These are phyloP conservation scores for Leptinotarsa juncta DNA, from an alignment of 2,888 invertebrate genomes.

Conservation along the genomic window DNA sequence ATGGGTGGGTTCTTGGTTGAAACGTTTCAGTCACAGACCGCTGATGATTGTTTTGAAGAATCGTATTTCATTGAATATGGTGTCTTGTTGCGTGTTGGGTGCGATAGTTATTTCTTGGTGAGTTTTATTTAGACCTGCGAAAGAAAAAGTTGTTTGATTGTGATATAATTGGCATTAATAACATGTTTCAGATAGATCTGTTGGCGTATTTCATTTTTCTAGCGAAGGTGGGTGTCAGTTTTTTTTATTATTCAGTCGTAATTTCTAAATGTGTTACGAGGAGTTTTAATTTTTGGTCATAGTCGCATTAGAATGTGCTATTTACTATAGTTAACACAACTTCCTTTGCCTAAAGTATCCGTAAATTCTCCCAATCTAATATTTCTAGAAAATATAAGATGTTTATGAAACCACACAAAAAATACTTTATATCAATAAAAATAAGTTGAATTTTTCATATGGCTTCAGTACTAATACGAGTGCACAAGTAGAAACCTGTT, in stretches of 20 bases:
- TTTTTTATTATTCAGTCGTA: neutral
- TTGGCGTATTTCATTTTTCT: constrained; percentile 31
- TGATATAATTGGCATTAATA: constrained; percentile 7
- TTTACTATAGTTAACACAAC: too few relatives aligned
- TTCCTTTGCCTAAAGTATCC: too few relatives aligned
- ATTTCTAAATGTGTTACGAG: neutral
- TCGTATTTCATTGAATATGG: constrained; percentile 30
- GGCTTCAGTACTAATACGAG: too few relatives aligned
- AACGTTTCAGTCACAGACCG: constrained; percentile 41
- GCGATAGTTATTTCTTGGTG: constrained; percentile 6
- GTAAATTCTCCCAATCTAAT: too few relatives aligned
- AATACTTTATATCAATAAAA: too few relatives aligned
- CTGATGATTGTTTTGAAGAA: constrained; percentile 34
- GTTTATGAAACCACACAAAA: too few relatives aligned
- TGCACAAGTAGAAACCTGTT: too few relatives aligned
- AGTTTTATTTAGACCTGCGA: constrained; percentile 3
- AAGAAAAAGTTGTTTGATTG: constrained; percentile 2
- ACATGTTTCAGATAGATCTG: constrained; percentile 25
- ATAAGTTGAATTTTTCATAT: too few relatives aligned
- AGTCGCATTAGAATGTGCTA: neutral
- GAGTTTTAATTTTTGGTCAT: neutral
- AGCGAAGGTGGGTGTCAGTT: constrained; percentile 21
- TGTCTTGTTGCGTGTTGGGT: constrained; percentile 26
- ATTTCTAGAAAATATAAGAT: too few relatives aligned
- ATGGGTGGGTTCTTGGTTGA: constrained; percentile 31